Base-by-base conservation (phyloP, 2,113 vertebrate genomes). In the Gallinago media region DNA sequence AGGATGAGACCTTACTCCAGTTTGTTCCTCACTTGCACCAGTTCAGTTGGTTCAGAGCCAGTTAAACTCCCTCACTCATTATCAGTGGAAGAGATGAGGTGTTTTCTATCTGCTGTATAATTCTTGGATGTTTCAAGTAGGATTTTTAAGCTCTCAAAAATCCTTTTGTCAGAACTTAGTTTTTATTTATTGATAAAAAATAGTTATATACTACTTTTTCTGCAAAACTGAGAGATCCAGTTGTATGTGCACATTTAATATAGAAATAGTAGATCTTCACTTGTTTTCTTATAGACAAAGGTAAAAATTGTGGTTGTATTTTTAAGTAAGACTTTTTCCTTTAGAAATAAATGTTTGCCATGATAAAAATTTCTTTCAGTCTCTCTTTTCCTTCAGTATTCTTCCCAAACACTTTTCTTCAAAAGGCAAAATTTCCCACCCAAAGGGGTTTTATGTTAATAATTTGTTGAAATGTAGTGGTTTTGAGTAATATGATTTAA, bases 401-500 rank as follows among this genome's bases (percentile, higher is more conserved):
- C 32, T 85, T 92, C 52, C 26, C 12, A 29, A 81, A 52, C 5
- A 15, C 8, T 10, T 75, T 77, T 87, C 56, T 86, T 90, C 44
- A 86, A 40, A 92, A 91, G 61, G 56, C 55, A 92, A 18, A 81
- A 91, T n/a, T 92, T 92, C 75, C 12, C 61, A 80, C 80, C 80
- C 77, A 81, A 75, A 81, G 76, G 85, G 68, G 19, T 72, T 88
- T 86, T 91, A 46, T 93, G 86, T 86, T 92, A 91, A 93, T 94
- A 88, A 85, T 95, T 92, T 88, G 70, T 92, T 75, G 85, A 90
- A 94, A 86, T 75, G 44, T 78, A 89, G 86, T 75, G 27, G 9
- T 95, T 96, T 94, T 92, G 73, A 92, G 89, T 96, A 95, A 70
- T 81, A 82, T 76, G 76, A 72, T 94, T 93, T 94, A 96, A 94